These are phyloP conservation scores for Pempheris klunzingeri DNA, from an alignment of 2,797 vertebrate species.

Conservation along the genomic window DNA sequence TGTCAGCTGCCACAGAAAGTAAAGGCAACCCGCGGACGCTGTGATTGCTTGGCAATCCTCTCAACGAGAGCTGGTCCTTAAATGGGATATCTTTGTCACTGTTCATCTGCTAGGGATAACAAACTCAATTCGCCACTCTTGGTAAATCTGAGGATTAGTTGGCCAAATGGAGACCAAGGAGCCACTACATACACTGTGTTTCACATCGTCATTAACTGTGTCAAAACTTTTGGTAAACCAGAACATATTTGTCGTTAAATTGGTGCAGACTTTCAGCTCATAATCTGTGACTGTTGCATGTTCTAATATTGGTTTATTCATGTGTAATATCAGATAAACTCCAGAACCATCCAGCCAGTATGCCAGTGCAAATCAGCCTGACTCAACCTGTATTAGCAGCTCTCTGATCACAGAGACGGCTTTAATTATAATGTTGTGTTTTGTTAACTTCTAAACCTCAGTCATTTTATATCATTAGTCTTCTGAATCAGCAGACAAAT, in stretches of 20 bases:
- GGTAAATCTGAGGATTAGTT: constrained; percentile 27
- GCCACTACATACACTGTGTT: neutral
- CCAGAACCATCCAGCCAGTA: constrained; percentile 25
- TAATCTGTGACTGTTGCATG: constrained; percentile 3
- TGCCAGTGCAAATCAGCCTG: constrained; percentile 43
- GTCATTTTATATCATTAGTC: constrained; percentile 83
- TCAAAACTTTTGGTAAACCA: neutral
- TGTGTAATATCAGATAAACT: constrained; percentile 13
- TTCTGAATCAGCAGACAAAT: constrained; percentile 79
- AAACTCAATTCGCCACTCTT: constrained; percentile 23
- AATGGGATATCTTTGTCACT: constrained; percentile 67
- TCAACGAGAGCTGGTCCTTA: constrained; percentile 59
- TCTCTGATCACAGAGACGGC: constrained; percentile 65
- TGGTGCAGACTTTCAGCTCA: neutral
- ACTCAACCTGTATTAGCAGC: constrained; percentile 50
- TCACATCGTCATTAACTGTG: neutral
- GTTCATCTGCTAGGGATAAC: constrained; percentile 26
- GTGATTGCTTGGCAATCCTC: constrained; percentile 49
- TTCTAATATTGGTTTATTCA: constrained; percentile 15
- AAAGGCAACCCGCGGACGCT: constrained; percentile 57
- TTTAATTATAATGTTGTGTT: constrained; percentile 73
- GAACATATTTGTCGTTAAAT: neutral
- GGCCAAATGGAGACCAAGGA: constrained; percentile 12
- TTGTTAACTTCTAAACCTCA: constrained; percentile 80
- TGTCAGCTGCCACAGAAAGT: constrained; percentile 69